Percentiles rank a stretch among this genome's conserved stretches.
phyloP scores from a whole-genome alignment of 2,113 vertebrate genomes.

The Chitala chitala region DNA sequence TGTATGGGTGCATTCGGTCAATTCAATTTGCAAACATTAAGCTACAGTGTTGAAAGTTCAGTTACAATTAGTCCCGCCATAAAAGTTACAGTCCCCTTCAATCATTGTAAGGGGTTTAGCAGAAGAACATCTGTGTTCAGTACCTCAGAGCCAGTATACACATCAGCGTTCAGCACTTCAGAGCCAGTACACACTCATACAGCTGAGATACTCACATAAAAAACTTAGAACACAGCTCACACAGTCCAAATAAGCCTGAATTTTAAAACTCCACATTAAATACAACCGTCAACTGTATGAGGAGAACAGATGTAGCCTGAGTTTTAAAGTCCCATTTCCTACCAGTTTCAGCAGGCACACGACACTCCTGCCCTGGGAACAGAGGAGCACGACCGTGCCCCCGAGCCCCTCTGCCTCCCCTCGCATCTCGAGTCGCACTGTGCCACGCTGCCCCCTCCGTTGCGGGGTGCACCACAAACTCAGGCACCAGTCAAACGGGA shows the following conservation, averaged over 20 bases:
- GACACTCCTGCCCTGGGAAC: slow-evolving; percentile 29
- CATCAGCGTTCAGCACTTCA: not conserved
- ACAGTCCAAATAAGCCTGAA: not conserved
- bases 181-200: not conserved
- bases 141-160: not conserved
- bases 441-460: not conserved
- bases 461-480: slow-evolving; percentile 16
- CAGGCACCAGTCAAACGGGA: slow-evolving; percentile 38
- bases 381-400: slow-evolving; percentile 40
- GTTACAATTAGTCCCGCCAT: no score
- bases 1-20: not conserved
- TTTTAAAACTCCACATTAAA: not conserved
- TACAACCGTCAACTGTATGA: not conserved
- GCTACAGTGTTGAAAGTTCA: not conserved
- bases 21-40: not conserved
- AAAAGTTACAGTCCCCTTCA: no score
- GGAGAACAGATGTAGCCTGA: not conserved
- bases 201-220: not conserved
- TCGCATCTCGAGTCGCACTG: slow-evolving; percentile 34
- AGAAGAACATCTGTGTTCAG: not conserved
- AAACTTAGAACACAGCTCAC: not conserved
- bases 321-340: slow-evolving; percentile 9
- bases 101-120: no score
- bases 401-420: slow-evolving; percentile 30
- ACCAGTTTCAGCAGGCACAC: slow-evolving; percentile 40